A percentile compares a stretch with the other conserved stretches of the same genome.
Evolutionary conservation across 2,888 invertebrate species (phyloP).

Genomic region (Plebejus anna): DNA sequence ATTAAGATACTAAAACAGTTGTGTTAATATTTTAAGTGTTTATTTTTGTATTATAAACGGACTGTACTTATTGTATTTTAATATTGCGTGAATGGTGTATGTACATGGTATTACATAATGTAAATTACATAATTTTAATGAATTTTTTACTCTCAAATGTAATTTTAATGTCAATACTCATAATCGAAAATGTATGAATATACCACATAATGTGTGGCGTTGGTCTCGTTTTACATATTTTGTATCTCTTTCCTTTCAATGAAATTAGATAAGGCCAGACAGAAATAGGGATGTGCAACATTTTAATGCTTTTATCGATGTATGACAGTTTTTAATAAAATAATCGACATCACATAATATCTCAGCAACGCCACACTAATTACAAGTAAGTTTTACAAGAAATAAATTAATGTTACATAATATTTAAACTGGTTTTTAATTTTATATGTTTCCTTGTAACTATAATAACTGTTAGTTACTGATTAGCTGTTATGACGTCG

Average conservation of each 20-base stretch:
- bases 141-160: conserved; percentile 39
- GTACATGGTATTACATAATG: conserved; percentile 47
- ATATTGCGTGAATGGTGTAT: conserved; percentile 43
- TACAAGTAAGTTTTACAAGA: conserved; percentile 68
- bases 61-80: conserved; percentile 68
- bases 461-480: background rate
- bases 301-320: background rate
- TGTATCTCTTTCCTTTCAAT: background rate
- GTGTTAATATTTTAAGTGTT: conserved; percentile 54
- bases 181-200: conserved; percentile 36
- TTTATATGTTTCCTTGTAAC: conserved; percentile 38
- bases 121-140: conserved; percentile 54
- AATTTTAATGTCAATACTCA: conserved; percentile 55
- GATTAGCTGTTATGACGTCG: background rate
- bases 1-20: conserved; percentile 34
- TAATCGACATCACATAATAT: conserved; percentile 68
- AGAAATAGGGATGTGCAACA: conserved; percentile 11
- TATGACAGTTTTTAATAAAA: background rate
- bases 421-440: conserved; percentile 45
- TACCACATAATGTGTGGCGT: conserved; percentile 44
- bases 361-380: conserved; percentile 68
- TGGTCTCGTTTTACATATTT: conserved; percentile 39
- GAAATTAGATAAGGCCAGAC: background rate
- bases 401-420: conserved; percentile 63
- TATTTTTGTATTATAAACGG: conserved; percentile 69